Evolutionary conservation across 2,797 vertebrate genomes (phyloP).

Genomic region (Semaprochilodus insignis): DNA sequence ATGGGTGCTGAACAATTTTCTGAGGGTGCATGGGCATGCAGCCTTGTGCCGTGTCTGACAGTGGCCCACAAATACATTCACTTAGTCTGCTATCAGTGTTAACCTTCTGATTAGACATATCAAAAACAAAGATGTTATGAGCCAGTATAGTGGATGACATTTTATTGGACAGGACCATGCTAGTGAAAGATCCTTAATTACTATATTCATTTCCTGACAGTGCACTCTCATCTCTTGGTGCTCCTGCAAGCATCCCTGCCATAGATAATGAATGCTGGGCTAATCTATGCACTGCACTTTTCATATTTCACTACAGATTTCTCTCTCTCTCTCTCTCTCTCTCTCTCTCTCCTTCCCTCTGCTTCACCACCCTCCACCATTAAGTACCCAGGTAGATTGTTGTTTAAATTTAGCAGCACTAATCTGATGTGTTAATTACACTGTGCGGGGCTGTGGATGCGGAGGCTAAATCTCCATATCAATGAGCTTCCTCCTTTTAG

Average conservation of each 20-base stretch:
- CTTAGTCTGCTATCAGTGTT: slow-evolving; percentile 9
- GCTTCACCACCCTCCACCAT: slow-evolving; percentile 34
- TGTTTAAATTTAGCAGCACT: slow-evolving; percentile 74
- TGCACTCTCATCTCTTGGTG: slow-evolving; percentile 28
- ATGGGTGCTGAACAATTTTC: no score
- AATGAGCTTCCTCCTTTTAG: slow-evolving; percentile 44
- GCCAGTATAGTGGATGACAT: background rate
- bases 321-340: slow-evolving; percentile 41
- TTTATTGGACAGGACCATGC: slow-evolving; percentile 25
- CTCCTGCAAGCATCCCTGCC: slow-evolving; percentile 33
- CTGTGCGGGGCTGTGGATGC: slow-evolving; percentile 47
- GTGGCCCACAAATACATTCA: background rate
- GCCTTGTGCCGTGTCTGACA: background rate
- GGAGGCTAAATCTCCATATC: slow-evolving; percentile 58
- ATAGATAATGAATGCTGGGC: slow-evolving; percentile 48
- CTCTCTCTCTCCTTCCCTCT: slow-evolving; percentile 14
- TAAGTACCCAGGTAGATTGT: slow-evolving; percentile 67
- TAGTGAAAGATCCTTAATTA: slow-evolving; percentile 48
- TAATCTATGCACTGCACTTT: slow-evolving; percentile 47
- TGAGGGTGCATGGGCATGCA: no score
- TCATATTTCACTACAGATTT: slow-evolving; percentile 43
- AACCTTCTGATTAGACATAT: slow-evolving; percentile 10
- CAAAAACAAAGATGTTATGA: background rate
- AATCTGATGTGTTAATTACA: slow-evolving; percentile 73
- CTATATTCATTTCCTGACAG: slow-evolving; percentile 57